Evolutionary conservation across 2,113 vertebrate genomes (phyloP).

Genomic region (Actenoides lindsayi): DNA sequence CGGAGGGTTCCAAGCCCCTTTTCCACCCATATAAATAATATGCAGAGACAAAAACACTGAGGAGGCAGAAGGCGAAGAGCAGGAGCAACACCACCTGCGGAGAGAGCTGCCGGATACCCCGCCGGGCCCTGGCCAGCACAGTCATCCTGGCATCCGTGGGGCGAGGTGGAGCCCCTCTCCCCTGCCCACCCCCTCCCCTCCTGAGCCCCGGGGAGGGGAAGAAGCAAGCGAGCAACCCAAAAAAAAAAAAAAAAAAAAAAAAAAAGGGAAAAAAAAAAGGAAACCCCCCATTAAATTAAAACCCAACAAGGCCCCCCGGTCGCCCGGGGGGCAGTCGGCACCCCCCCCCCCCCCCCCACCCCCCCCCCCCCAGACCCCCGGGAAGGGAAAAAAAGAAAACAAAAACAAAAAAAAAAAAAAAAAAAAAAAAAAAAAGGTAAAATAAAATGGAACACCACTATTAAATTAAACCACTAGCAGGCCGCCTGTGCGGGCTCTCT

Average conservation of each 20-base stretch:
- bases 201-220: constrained; percentile 46
- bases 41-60: constrained; percentile 95
- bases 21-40: constrained; percentile 99
- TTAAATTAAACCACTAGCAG: constrained; percentile 72
- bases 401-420: background rate
- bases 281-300: no score
- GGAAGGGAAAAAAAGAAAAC: no score
- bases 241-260: no score
- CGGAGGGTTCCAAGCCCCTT: constrained; percentile 91
- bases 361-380: no score
- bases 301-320: no score
- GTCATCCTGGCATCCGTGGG: constrained; percentile 77
- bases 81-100: constrained; percentile 93
- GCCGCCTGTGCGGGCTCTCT: constrained; percentile 33
- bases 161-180: constrained; percentile 38
- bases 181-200: constrained; percentile 57
- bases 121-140: constrained; percentile 84
- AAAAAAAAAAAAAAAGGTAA: constrained; percentile 2
- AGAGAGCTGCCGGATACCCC: constrained; percentile 93
- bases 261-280: no score
- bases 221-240: background rate
- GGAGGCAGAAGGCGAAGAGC: constrained; percentile 93
- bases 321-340: no score
- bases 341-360: no score
- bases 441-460: background rate